Conservation (phyloP, 2,888 invertebrate species). For the Sphaerophoria rueppellii region DNA sequence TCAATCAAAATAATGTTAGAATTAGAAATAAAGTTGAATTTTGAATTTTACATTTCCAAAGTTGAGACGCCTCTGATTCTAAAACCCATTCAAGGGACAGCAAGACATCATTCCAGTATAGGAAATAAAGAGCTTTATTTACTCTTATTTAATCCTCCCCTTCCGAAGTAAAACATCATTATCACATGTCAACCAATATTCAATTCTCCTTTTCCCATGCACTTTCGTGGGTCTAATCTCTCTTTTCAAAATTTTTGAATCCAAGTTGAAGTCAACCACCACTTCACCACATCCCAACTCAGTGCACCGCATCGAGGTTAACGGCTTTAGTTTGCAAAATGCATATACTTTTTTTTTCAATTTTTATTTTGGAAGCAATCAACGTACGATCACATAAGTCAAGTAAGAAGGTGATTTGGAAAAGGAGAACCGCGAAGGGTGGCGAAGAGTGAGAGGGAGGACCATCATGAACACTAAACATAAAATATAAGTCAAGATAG, state of each 20-base stretch:
- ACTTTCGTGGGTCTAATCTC: slow-evolving; percentile 67
- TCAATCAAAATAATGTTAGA: too few relatives aligned
- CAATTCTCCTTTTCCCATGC: slow-evolving; percentile 27
- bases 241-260: not conserved
- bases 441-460: not conserved
- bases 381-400: slow-evolving; percentile 31
- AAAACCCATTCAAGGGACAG: too few relatives aligned
- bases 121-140: too few relatives aligned
- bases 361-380: slow-evolving; percentile 21
- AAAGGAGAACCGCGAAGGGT: too few relatives aligned
- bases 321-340: slow-evolving; percentile 54
- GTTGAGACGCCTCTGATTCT: too few relatives aligned
- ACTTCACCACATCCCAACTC: not conserved
- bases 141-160: too few relatives aligned
- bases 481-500: slow-evolving; percentile 73
- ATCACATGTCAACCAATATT: not conserved
- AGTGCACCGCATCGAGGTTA: slow-evolving; percentile 56
- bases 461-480: slow-evolving; percentile 51
- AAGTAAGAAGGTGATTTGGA: slow-evolving; percentile 3
- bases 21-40: too few relatives aligned
- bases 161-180: too few relatives aligned
- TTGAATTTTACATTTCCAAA: too few relatives aligned
- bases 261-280: slow-evolving; percentile 15
- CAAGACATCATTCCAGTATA: too few relatives aligned
- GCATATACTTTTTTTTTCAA: slow-evolving; percentile 21